Conservation (phyloP, 2,888 invertebrate genomes). For the Stenoptilia bipunctidactyla region DNA sequence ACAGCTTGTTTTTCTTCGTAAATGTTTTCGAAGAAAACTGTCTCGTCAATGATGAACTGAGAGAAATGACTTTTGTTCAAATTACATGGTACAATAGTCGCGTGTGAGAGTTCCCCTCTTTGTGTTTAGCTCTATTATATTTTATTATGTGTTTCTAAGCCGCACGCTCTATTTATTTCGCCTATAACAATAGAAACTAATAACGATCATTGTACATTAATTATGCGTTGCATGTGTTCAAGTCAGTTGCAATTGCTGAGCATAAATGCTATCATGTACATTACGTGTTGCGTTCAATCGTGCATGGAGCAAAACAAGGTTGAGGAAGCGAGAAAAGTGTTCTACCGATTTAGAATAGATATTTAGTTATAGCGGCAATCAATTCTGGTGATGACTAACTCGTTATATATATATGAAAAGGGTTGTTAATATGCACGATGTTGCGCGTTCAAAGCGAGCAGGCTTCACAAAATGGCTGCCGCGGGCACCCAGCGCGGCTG, state of each 20-base stretch:
- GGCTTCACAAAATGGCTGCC: constrained; percentile 67
- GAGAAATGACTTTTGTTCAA: constrained; percentile 54
- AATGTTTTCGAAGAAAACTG: constrained; percentile 14
- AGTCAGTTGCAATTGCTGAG: constrained; percentile 28
- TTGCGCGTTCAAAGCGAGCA: constrained; percentile 43
- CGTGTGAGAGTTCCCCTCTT: constrained; percentile 52
- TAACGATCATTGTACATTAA: constrained; percentile 56
- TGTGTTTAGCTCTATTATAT: constrained; percentile 48
- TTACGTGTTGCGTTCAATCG: constrained; percentile 32
- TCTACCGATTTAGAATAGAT: no score
- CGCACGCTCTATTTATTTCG: constrained; percentile 57
- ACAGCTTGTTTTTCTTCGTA: neutral
- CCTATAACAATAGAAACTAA: constrained; percentile 60
- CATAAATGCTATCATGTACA: constrained; percentile 38
- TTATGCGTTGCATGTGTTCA: constrained; percentile 38
- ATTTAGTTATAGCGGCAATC: no score
- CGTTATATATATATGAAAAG: constrained; percentile 35
- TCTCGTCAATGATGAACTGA: constrained; percentile 36
- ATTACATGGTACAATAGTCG: constrained; percentile 50
- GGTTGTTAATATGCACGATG: constrained; percentile 56
- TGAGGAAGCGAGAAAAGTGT: no score
- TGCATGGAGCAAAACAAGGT: constrained; percentile 31
- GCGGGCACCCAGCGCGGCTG: constrained; percentile 42
- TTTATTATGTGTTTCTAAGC: constrained; percentile 38
- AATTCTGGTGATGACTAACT: constrained; percentile 15